Evolutionary conservation across 1,140 invertebrate genomes (phyloP), one percentile per base, ranked within the genome.

Genomic region (Neodiprion pinetum): DNA sequence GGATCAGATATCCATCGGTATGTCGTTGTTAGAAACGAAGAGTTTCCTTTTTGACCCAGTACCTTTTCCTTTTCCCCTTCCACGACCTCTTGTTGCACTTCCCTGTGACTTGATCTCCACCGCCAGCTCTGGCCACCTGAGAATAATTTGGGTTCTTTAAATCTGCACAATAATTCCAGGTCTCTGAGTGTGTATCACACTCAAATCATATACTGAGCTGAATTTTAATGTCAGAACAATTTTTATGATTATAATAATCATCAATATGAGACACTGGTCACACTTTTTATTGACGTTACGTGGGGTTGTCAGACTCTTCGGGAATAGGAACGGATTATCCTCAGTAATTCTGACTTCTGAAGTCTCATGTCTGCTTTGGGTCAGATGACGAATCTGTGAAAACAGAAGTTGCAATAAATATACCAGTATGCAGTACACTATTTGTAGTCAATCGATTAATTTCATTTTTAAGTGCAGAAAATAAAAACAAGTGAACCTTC

Each of bases 1-100:
- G 28, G 28, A 40, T 40, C 28, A 40, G 28, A 40, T 40, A 40
- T 40, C 28, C 28, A 40, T 40, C 5, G 28, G 28, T 40, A 40
- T 76, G 78, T 84, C 87, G 47, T 85, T 84, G 76, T 88, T 87
- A 9, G 85, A 85, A 66, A 76, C 86, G 68, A 86, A 89, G 9
- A 89, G 80, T 79, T 89, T 89, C 69, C 87, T 82, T 76, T 88
- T 88, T 71, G 87, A 88, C 7, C 82, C 85, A 68, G 87, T 86
- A 72, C 84, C 85, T 71, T 87, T 88, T 10, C 77, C 81, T n/a
- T 84, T 85, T 76, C 87, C 48, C n/a, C 71, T n/a, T 7, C 17
- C 28, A 21, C 14, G 70, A 9, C 23, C 71, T 77, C 76, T 11
- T 74, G 50, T 61, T 12, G 9, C 48, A 40, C 50, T 72, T 48